These are phyloP conservation scores for Drosophila subsilvestris DNA, from an alignment of 2,888 invertebrate genomes.

Conservation along the genomic window DNA sequence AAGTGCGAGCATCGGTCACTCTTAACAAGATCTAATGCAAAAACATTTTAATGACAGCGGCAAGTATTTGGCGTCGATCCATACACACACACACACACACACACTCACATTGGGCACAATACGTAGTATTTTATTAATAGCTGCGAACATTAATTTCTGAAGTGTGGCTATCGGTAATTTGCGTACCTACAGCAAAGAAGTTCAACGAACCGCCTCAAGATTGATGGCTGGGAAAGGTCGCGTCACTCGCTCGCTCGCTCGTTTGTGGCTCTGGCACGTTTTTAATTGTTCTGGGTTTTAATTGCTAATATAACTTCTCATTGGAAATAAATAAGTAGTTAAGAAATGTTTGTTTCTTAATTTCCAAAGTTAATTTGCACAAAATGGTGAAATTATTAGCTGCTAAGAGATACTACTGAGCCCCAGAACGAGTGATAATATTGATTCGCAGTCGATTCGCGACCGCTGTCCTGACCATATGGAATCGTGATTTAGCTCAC, in stretches of 20 bases:
- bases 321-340: not conserved
- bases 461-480: no score
- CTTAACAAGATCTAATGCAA: slow-evolving; percentile 68
- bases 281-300: slow-evolving; percentile 16
- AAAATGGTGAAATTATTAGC: slow-evolving; percentile 1
- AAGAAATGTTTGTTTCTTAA: not conserved
- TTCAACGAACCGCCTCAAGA: slow-evolving; percentile 66
- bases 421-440: no score
- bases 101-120: not conserved
- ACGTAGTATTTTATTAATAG: slow-evolving; percentile 48
- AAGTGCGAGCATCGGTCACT: slow-evolving; percentile 58
- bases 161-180: slow-evolving; percentile 74
- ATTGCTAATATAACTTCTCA: slow-evolving; percentile 10
- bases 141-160: slow-evolving; percentile 45
- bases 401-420: no score
- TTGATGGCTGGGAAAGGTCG: slow-evolving; percentile 61
- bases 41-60: slow-evolving; percentile 57
- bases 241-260: slow-evolving; percentile 8
- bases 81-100: slow-evolving; percentile 12
- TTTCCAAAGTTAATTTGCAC: not conserved
- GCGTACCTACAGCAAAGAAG: slow-evolving; percentile 62
- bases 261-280: slow-evolving; percentile 28
- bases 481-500: no score
- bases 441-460: no score
- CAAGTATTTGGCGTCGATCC: not conserved